Percentiles rank a stretch among this genome's conserved stretches.
Evolutionary conservation across 2,113 vertebrate genomes (phyloP).

Genomic region (Hucho hucho): DNA sequence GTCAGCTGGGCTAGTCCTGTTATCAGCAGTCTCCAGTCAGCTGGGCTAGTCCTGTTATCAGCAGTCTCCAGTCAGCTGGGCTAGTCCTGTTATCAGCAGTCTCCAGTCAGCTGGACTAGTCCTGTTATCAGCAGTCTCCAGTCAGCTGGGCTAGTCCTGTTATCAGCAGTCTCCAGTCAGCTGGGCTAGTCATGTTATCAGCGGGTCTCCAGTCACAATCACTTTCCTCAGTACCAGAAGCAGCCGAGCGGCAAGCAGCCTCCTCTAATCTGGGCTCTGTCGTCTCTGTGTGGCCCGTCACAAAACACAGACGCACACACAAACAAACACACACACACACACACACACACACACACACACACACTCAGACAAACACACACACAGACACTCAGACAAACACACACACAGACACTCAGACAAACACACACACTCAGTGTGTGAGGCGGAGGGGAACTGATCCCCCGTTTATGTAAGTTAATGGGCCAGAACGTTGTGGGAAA

Average conservation of each 20-base stretch:
- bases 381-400: neutral
- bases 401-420: neutral
- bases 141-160: neutral
- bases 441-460: conserved; percentile 18
- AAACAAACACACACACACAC: neutral
- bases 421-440: neutral
- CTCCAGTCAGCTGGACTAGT: neutral
- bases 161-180: neutral
- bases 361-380: neutral
- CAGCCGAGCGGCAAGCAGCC: neutral
- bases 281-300: neutral
- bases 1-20: neutral
- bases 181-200: neutral
- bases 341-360: conserved; percentile 4
- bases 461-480: conserved; percentile 25
- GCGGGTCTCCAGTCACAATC: conserved; percentile 13
- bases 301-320: conserved; percentile 8
- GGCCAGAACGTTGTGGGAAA: conserved; percentile 18
- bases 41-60: neutral
- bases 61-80: neutral
- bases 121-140: neutral
- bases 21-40: neutral
- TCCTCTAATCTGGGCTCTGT: conserved; percentile 25
- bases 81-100: neutral
- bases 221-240: neutral